Evolutionary conservation across 2,797 vertebrate genomes (phyloP), one percentile per base, ranked within the genome.

Genomic region (Fringilla coelebs): DNA sequence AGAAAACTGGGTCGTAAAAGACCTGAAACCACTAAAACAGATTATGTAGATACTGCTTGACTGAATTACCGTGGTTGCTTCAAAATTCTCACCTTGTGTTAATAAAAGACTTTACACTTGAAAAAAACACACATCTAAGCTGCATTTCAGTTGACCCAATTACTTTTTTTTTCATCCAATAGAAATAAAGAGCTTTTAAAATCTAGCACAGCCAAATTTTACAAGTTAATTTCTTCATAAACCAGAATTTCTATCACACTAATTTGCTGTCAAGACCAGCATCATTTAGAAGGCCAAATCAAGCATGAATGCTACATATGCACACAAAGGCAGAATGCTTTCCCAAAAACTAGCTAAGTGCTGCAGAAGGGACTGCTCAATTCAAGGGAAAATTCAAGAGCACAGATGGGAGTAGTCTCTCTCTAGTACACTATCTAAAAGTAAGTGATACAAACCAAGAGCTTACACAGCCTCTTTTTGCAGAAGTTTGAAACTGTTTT

Each of bases 371-470:
- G 3, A 11, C 26, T 51, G 40, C 19, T 48, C 16, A 61, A 9
- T 26, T 62, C 21, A 81, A 70, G 18, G 21, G 7, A 62, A 80
- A 85, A 84, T 2, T 7, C 3, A 36, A 48, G 14, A n/a, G 16
- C 28, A 36, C 20, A 6, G 7, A 29, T 13, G 2, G 10, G 10
- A 87, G 10, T 8, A 54, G 8, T 6, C 3, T 43, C 24, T 32
- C 32, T 49, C 7, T 14, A n/a, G 9, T 9, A 57, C 4, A 3
- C 21, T 28, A 29, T 3, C 54, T 66, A 57, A 60, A 73, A 80
- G 10, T 6, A 61, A 81, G 11, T 4, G 0, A 46, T 54, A 54
- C 0, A 0, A 91, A 70, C 3, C 9, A 25, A 71, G 24, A 34
- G 58, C 3, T 67, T 32, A 10, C 14, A 58, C 3, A 63, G 8